These are phyloP conservation scores for Paramormyrops hopkinsi DNA, from an alignment of 2,797 vertebrate species.

Conservation along the genomic window DNA sequence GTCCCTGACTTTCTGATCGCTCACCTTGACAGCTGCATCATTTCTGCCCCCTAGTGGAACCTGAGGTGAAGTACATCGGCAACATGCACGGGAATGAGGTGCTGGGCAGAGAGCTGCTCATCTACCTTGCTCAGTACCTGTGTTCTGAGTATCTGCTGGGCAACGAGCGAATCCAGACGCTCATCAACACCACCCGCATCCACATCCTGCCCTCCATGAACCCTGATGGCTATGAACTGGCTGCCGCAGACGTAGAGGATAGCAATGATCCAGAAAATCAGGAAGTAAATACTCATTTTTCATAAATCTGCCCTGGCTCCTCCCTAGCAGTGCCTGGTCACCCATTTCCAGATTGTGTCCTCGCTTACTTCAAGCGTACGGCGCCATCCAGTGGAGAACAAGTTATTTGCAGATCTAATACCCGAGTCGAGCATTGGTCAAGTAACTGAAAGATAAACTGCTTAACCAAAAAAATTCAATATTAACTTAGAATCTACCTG, in stretches of 20 bases:
- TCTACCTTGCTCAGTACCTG: constrained; percentile 84
- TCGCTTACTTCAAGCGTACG: background rate
- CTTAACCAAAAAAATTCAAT: background rate
- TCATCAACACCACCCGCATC: constrained; percentile 86
- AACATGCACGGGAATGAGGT: constrained; percentile 94
- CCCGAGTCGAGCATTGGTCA: background rate
- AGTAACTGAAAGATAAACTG: background rate
- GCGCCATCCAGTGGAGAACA: background rate
- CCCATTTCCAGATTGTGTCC: constrained; percentile 14
- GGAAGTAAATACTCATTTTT: constrained; percentile 43
- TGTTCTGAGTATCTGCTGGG: constrained; percentile 87
- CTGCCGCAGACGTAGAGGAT: constrained; percentile 63
- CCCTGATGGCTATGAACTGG: constrained; percentile 87
- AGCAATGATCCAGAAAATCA: constrained; percentile 41
- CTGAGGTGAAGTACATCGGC: constrained; percentile 85
- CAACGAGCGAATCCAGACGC: constrained; percentile 76
- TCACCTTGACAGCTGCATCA: background rate
- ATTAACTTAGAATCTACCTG: background rate
- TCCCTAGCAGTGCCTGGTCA: background rate
- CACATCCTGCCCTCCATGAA: constrained; percentile 95
- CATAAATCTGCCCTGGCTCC: background rate
- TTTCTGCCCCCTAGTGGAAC: constrained; percentile 67
- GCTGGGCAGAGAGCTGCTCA: constrained; percentile 83
- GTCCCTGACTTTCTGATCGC: background rate
- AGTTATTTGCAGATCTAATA: background rate